Conservation (phyloP, 2,888 invertebrate genomes). For the Lottia scabra region DNA sequence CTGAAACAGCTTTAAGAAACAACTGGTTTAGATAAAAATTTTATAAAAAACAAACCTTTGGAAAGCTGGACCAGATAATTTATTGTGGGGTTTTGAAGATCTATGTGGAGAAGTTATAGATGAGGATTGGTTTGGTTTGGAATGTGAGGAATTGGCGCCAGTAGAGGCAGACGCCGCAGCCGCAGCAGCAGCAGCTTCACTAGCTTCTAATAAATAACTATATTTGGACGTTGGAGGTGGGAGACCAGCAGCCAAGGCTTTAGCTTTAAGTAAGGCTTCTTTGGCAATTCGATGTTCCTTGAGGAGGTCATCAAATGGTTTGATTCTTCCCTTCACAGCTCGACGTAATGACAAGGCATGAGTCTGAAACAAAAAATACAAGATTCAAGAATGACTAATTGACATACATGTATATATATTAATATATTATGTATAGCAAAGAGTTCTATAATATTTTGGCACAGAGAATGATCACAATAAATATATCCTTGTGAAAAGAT, state of each 20-base stretch:
- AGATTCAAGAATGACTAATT: too few species aligned
- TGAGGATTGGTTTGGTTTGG: slow-evolving; percentile 9
- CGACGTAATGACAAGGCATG: slow-evolving; percentile 79
- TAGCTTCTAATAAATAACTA: slow-evolving; percentile 1
- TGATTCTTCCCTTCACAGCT: slow-evolving; percentile 79
- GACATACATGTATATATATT: too few species aligned
- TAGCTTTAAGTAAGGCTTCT: slow-evolving; percentile 70
- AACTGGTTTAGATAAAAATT: background rate
- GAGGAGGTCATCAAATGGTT: slow-evolving; percentile 81
- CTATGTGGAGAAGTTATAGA: slow-evolving; percentile 17
- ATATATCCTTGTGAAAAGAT: too few species aligned
- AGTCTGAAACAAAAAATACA: slow-evolving; percentile 56
- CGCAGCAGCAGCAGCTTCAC: slow-evolving; percentile 31
- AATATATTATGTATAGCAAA: too few species aligned
- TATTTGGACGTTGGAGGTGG: background rate
- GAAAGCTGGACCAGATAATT: slow-evolving; percentile 16
- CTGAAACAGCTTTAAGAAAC: too few species aligned
- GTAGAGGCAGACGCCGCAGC: slow-evolving; percentile 24
- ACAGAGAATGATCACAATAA: too few species aligned
- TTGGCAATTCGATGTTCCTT: slow-evolving; percentile 80
- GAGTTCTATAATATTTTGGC: too few species aligned
- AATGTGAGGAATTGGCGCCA: slow-evolving; percentile 16
- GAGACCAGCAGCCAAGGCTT: slow-evolving; percentile 37
- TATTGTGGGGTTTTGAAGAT: slow-evolving; percentile 13
- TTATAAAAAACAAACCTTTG: slow-evolving; percentile 13